Evolutionary conservation across 2,888 invertebrate species (phyloP), one percentile per base, ranked within the genome.

Genomic region (Elysia crispata): DNA sequence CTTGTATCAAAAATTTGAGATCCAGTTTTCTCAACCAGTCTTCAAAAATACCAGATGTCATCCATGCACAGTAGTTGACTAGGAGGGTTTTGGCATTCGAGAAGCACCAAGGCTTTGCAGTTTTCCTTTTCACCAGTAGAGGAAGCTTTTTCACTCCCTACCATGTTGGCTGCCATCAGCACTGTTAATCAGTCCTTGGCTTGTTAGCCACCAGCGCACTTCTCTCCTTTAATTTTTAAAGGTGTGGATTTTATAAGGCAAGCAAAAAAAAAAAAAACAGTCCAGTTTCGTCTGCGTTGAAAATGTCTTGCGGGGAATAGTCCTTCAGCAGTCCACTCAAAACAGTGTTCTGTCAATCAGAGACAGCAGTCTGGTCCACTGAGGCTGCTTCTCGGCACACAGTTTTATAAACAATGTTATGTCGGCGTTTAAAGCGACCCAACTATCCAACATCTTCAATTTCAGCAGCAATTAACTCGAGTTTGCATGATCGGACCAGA

Each of bases 181-280:
- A 82, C 83, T n/a, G 84, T 84, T 3, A 85, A 11, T n/a, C 84
- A 49, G 0, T 86, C 84, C 74, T 87, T 87, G 18, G 83, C 81
- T 1, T 41, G 50, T 30, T 86, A 85, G 18, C 84, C 84, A 25
- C 86, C 85, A 15, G 76, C 54, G 76, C 86, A 83, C 5, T 72
- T 41, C 1, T 80, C 83, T 23, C 77, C 74, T n/a, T n/a, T n/a
- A n/a, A n/a, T n/a, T n/a, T 50, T 85, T 85, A 30, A 83, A 80
- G 50, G 79, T 79, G 0, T 85, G 75, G 1, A 83, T 81, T 64
- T 77, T 82, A 13, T 83, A 81, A 30, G 85, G 84, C 8, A 82
- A 50, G 25, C 81, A 69, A 28, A 60, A 76, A 73, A 70, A 85
- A 70, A 86, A 87, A 64, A n/a, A n/a, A n/a, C n/a, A n/a, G n/a